Evolutionary conservation across 2,797 vertebrate species (phyloP).

Genomic region (Notamacropus eugenii): DNA sequence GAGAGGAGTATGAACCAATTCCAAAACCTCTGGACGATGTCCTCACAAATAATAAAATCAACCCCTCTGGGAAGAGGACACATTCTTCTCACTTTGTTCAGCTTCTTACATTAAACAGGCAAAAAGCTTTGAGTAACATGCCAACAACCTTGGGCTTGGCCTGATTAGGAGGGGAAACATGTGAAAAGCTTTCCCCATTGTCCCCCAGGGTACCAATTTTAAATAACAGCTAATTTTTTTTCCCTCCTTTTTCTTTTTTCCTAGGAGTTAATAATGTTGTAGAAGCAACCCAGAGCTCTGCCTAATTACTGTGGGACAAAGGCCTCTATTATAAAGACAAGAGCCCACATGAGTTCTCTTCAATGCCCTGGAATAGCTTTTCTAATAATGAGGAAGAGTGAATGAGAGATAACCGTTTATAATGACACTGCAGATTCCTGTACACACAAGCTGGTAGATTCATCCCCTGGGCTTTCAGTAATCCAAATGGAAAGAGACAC

Average conservation of each 20-base stretch:
- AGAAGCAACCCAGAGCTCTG: conserved; percentile 65
- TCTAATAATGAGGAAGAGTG: conserved; percentile 77
- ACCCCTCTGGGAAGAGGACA: neutral
- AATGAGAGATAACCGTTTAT: conserved; percentile 71
- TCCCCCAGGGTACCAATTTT: conserved; percentile 55
- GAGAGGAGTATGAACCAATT: neutral
- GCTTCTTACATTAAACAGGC: conserved; percentile 6
- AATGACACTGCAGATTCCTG: conserved; percentile 71
- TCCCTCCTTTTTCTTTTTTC: conserved; percentile 19
- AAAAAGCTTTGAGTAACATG: conserved; percentile 33
- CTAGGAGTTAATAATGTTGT: conserved; percentile 67
- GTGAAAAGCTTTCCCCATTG: conserved; percentile 49
- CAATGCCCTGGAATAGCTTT: conserved; percentile 53
- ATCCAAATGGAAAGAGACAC: conserved; percentile 43
- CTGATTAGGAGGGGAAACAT: conserved; percentile 48
- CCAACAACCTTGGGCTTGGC: conserved; percentile 35
- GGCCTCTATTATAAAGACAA: conserved; percentile 68
- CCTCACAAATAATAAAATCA: neutral
- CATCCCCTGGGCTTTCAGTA: conserved; percentile 70
- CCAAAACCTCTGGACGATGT: neutral
- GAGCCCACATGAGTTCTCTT: conserved; percentile 52
- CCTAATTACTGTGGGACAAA: conserved; percentile 68
- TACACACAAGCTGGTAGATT: conserved; percentile 57
- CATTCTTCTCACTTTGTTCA: conserved; percentile 3
- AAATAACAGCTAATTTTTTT: conserved; percentile 52